Conservation (phyloP, 1,140 invertebrate species). For the Dendroctonus valens region DNA sequence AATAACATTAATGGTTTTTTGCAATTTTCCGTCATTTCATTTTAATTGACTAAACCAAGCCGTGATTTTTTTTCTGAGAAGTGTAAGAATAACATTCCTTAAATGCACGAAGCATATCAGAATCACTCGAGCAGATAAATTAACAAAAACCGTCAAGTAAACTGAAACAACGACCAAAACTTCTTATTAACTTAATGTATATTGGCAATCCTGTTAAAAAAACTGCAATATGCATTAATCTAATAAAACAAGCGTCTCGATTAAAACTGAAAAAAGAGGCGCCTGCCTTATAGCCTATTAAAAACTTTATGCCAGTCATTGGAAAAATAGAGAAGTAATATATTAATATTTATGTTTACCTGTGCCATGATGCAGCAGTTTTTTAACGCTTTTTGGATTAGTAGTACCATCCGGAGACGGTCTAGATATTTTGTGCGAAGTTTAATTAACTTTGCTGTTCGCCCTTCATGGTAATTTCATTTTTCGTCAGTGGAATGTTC, state of each 20-base stretch:
- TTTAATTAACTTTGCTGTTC: conserved; percentile 21
- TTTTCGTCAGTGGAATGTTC: conserved; percentile 1
- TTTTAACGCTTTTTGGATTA: conserved; percentile 22
- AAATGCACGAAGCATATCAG: not conserved
- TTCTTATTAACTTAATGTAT: not conserved
- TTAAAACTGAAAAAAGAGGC: conserved; percentile 9
- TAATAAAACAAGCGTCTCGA: conserved; percentile 18
- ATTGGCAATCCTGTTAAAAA: too few species aligned
- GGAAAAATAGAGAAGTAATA: conserved; percentile 20
- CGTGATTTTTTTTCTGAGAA: too few species aligned
- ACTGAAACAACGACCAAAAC: too few species aligned
- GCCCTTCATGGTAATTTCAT: conserved; percentile 19
- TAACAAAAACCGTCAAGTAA: not conserved
- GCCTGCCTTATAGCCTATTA: conserved; percentile 25
- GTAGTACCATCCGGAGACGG: conserved; percentile 25
- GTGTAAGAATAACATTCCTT: too few species aligned
- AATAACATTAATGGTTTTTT: too few species aligned
- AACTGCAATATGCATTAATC: conserved; percentile 2
- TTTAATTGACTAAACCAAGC: too few species aligned
- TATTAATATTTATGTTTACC: conserved; percentile 34
- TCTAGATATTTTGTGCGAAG: conserved; percentile 22
- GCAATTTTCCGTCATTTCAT: too few species aligned
- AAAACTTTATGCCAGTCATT: conserved; percentile 27
- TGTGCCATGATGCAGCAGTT: conserved; percentile 25
- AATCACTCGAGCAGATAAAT: not conserved